Conservation (phyloP, 2,888 invertebrate species). For the Neoaliturus tenellus region DNA sequence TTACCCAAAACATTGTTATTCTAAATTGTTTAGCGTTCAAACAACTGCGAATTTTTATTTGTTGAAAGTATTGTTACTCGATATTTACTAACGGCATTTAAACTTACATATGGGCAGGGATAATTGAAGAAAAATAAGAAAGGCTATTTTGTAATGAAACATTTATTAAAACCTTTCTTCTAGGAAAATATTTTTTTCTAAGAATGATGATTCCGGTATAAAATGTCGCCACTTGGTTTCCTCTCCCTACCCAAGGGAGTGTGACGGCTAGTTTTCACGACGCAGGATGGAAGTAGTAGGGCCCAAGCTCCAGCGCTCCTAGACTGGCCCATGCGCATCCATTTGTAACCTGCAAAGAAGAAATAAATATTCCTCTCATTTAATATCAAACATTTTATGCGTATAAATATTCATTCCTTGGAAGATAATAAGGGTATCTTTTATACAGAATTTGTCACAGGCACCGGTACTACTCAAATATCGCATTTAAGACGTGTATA, state of each 20-base stretch:
- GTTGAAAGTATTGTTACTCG: neutral
- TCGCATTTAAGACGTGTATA: too few species aligned
- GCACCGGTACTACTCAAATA: too few species aligned
- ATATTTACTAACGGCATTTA: neutral
- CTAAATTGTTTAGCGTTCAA: neutral
- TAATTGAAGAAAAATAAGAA: neutral
- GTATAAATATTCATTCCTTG: too few species aligned
- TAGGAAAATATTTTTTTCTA: neutral
- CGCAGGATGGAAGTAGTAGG: neutral
- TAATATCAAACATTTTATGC: too few species aligned
- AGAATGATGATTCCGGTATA: neutral
- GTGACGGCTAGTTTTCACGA: neutral
- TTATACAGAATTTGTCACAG: too few species aligned
- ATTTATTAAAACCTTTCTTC: neutral
- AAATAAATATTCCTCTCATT: too few species aligned
- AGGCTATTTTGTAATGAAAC: neutral
- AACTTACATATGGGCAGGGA: neutral
- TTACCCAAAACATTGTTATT: constrained; percentile 22
- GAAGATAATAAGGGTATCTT: too few species aligned
- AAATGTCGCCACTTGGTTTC: neutral
- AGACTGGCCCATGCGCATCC: constrained; percentile 11
- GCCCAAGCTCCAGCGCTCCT: neutral
- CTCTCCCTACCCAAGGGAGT: neutral
- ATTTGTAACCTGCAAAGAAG: neutral
- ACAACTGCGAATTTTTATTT: neutral